These are phyloP conservation scores for Mus pahari DNA, from an alignment of 2,113 vertebrate species.

Conservation along the genomic window DNA sequence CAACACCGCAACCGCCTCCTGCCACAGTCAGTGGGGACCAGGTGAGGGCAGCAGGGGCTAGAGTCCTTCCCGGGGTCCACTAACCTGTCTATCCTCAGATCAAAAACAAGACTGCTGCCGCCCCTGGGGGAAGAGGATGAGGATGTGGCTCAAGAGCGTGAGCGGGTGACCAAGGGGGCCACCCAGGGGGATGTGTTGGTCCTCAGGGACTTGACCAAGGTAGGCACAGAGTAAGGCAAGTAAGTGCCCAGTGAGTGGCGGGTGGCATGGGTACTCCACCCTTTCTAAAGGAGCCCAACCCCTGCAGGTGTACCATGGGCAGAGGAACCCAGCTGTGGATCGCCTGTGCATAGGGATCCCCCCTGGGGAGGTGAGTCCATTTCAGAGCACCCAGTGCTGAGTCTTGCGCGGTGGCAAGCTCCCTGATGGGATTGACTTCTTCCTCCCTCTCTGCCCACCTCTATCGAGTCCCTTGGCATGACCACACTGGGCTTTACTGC, in stretches of 20 bases:
- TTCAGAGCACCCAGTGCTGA: background rate
- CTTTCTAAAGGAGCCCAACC: slow-evolving; percentile 54
- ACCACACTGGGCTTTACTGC: background rate
- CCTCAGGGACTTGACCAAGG: slow-evolving; percentile 94
- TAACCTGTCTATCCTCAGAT: slow-evolving; percentile 78
- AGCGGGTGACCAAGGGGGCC: slow-evolving; percentile 86
- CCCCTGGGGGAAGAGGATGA: slow-evolving; percentile 90
- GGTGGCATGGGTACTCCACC: background rate
- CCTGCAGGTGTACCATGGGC: slow-evolving; percentile 91
- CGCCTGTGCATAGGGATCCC: slow-evolving; percentile 94
- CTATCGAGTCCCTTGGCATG: background rate
- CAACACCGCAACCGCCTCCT: slow-evolving; percentile 91
- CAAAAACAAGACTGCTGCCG: slow-evolving; percentile 84
- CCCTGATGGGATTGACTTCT: background rate
- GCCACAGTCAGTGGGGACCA: slow-evolving; percentile 85
- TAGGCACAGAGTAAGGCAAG: slow-evolving; percentile 46
- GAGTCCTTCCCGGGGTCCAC: background rate
- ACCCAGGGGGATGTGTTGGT: slow-evolving; percentile 90
- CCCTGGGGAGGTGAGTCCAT: slow-evolving; percentile 91
- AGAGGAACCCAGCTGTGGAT: slow-evolving; percentile 92
- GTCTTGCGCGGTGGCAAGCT: too few relatives aligned
- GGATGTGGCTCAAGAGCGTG: slow-evolving; percentile 92
- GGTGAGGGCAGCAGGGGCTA: background rate
- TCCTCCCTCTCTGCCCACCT: background rate
- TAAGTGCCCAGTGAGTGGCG: fast-evolving